Evolutionary conservation across 2,888 invertebrate genomes (phyloP).

Genomic region (Criorhina ranunculi): DNA sequence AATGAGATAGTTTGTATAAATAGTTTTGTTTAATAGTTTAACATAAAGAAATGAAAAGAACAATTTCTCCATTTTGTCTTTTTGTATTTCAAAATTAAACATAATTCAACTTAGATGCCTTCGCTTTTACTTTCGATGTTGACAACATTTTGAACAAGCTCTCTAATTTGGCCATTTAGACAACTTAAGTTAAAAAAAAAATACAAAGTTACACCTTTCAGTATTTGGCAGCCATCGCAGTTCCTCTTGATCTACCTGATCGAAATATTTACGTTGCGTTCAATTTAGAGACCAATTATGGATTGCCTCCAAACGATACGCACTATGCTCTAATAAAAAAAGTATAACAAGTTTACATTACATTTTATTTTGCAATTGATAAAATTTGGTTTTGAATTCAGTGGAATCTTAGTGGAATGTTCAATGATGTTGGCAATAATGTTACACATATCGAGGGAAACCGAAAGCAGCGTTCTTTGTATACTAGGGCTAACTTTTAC

Average conservation of each 20-base stretch:
- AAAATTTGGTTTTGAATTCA: constrained; percentile 57
- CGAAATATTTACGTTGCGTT: constrained; percentile 90
- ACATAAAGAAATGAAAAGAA: no score
- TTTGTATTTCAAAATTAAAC: no score
- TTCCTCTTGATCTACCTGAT: constrained; percentile 89
- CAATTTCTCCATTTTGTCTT: no score
- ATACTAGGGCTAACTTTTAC: constrained; percentile 81
- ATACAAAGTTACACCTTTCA: constrained; percentile 81
- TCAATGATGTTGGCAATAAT: constrained; percentile 80
- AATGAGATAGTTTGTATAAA: no score
- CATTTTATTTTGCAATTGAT: background rate
- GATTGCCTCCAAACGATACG: constrained; percentile 86
- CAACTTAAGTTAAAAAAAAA: background rate
- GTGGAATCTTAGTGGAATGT: constrained; percentile 81
- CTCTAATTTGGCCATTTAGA: no score
- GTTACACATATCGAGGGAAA: constrained; percentile 81
- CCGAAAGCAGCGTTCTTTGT: constrained; percentile 58
- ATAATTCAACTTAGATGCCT: no score
- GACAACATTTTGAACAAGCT: no score
- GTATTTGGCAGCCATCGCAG: constrained; percentile 89
- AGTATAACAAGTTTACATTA: constrained; percentile 80
- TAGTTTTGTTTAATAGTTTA: no score
- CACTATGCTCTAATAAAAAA: constrained; percentile 86
- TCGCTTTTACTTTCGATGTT: no score
- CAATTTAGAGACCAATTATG: constrained; percentile 90